Conservation (phyloP, 2,888 invertebrate genomes). For the Diaprepes abbreviatus region DNA sequence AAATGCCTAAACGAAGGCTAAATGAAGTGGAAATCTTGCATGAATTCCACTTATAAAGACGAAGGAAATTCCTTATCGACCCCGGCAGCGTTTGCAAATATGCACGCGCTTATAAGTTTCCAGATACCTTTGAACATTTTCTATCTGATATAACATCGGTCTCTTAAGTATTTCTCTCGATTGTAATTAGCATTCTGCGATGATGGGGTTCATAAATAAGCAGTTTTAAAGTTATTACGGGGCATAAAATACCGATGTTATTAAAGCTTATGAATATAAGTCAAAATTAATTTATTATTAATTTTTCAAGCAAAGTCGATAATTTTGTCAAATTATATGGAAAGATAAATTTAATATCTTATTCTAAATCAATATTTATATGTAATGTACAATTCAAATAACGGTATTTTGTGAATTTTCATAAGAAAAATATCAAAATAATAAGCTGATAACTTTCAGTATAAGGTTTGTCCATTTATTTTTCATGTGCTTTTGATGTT, state of each 20-base stretch:
- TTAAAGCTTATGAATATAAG: background rate
- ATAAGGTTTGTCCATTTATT: too few relatives aligned
- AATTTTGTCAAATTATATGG: too few relatives aligned
- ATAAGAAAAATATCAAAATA: too few relatives aligned
- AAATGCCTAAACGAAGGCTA: conserved; percentile 17
- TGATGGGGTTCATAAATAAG: conserved; percentile 4
- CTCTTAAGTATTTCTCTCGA: conserved; percentile 6
- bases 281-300: too few relatives aligned
- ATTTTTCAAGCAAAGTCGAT: too few relatives aligned
- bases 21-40: conserved; percentile 33
- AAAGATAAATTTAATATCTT: too few relatives aligned
- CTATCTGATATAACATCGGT: conserved; percentile 17
- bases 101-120: conserved; percentile 27
- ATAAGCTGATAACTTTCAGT: too few relatives aligned
- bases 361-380: too few relatives aligned
- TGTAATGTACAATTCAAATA: too few relatives aligned
- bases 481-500: too few relatives aligned
- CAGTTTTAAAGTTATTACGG: conserved; percentile 1
- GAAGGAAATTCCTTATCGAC: conserved; percentile 30
- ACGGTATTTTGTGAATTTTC: too few relatives aligned
- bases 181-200: conserved; percentile 18
- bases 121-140: conserved; percentile 22
- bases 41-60: conserved; percentile 22
- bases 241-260: background rate
- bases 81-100: conserved; percentile 20